phyloP scores from a whole-genome alignment of 2,113 vertebrate genomes.

The Trogon melanurus region DNA sequence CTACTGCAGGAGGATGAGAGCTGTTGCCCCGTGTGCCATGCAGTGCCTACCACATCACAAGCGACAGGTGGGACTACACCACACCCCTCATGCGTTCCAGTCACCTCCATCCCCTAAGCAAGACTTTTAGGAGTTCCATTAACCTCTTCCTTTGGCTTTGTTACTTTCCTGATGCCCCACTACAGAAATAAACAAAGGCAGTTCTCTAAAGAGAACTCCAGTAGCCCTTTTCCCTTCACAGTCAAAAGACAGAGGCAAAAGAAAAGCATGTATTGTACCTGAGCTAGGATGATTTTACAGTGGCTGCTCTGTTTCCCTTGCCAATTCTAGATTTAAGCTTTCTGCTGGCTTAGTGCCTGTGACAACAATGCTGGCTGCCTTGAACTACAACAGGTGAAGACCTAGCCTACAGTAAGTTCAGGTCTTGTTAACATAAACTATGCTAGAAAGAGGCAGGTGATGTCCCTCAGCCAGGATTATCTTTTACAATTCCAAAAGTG shows the following conservation, averaged over 20 bases:
- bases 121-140: background rate
- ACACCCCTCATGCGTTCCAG: background rate
- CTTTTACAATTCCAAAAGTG: background rate
- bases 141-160: background rate
- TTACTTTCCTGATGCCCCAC: background rate
- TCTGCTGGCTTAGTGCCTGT: background rate
- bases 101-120: background rate
- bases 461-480: background rate
- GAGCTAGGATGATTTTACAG: background rate
- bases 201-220: background rate
- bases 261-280: background rate
- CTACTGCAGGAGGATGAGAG: background rate
- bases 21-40: fast-evolving
- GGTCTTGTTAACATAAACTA: background rate
- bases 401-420: background rate
- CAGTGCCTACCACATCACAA: background rate
- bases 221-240: background rate
- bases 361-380: background rate
- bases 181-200: background rate
- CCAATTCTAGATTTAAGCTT: background rate
- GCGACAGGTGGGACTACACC: fast-evolving
- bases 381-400: background rate
- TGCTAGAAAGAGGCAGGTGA: background rate
- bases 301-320: background rate
- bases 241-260: background rate